A percentile compares a stretch with the other conserved stretches of the same genome.
phyloP scores from a whole-genome alignment of 1,140 invertebrate genomes.

The Sycophaga agraensis region DNA sequence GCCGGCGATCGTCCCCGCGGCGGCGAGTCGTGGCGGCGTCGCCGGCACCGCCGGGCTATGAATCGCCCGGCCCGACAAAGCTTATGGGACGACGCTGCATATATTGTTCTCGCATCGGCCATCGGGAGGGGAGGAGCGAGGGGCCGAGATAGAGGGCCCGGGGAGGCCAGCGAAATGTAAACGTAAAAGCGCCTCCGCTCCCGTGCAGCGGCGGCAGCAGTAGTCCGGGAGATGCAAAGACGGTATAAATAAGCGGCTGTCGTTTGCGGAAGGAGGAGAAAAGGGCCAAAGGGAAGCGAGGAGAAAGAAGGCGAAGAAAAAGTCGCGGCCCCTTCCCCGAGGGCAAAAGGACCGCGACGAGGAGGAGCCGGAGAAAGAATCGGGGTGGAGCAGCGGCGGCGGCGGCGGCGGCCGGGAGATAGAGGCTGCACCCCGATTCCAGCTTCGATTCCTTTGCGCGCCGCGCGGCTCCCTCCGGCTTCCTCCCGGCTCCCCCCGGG shows the following conservation, averaged over 20 bases:
- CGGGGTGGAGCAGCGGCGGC: constrained; percentile 22
- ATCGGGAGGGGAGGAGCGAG: constrained; percentile 20
- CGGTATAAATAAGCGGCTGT: constrained; percentile 60
- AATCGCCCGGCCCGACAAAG: neutral
- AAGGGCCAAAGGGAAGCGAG: constrained; percentile 46
- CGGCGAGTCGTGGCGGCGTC: too few relatives aligned
- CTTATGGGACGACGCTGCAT: constrained; percentile 17
- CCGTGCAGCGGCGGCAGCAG: constrained; percentile 40
- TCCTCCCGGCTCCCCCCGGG: constrained; percentile 3
- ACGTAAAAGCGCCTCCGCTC: constrained; percentile 45
- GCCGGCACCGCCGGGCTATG: too few relatives aligned
- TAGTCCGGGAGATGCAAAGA: constrained; percentile 53
- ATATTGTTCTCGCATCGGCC: constrained; percentile 21
- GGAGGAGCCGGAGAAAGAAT: constrained; percentile 30
- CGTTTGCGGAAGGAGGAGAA: constrained; percentile 55
- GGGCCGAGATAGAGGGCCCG: constrained; percentile 33
- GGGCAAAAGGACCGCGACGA: constrained; percentile 14
- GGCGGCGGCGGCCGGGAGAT: neutral
- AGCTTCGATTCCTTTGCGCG: constrained; percentile 25
- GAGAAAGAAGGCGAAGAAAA: constrained; percentile 20
- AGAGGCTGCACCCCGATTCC: neutral
- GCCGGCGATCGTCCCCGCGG: constrained; percentile 11
- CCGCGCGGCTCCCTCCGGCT: constrained; percentile 5
- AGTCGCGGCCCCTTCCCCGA: too few relatives aligned
- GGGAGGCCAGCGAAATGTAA: constrained; percentile 43